phyloP scores from a whole-genome alignment of 2,797 vertebrate genomes.

The Pseudochromis fuscus region DNA sequence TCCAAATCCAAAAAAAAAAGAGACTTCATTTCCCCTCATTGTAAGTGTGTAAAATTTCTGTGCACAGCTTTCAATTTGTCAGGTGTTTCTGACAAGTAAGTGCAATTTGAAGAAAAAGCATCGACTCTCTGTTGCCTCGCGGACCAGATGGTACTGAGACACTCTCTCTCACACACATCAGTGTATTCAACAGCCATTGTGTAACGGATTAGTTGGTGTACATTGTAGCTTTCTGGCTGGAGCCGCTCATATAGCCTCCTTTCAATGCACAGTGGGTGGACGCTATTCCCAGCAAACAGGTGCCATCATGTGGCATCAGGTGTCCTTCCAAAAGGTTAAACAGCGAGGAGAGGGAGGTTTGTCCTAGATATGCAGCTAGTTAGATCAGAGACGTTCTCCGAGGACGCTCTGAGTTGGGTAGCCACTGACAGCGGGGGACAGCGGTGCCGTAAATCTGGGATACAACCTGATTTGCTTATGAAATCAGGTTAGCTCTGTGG shows the following conservation, averaged over 20 bases:
- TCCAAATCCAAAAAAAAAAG: background rate
- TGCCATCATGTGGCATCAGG: constrained; percentile 70
- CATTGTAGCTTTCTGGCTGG: constrained; percentile 23
- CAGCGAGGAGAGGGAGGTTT: constrained; percentile 39
- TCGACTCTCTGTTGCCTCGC: constrained; percentile 23
- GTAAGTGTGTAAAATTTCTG: constrained; percentile 20
- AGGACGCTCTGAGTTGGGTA: constrained; percentile 62
- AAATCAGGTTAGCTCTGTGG: constrained; percentile 74
- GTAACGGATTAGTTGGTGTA: constrained; percentile 54
- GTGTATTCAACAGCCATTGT: constrained; percentile 66
- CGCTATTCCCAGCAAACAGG: constrained; percentile 72
- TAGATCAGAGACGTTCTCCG: constrained; percentile 58
- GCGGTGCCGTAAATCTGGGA: constrained; percentile 61
- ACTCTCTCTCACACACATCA: constrained; percentile 32
- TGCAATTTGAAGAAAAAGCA: constrained; percentile 30
- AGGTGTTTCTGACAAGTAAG: constrained; percentile 66
- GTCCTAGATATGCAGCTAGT: constrained; percentile 72
- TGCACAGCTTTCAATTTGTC: constrained; percentile 33
- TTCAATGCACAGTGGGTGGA: constrained; percentile 44
- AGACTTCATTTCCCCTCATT: background rate
- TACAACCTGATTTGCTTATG: constrained; percentile 69
- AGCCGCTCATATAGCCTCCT: constrained; percentile 44
- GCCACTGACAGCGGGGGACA: constrained; percentile 53
- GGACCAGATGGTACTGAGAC: constrained; percentile 69
- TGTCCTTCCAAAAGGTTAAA: constrained; percentile 69